Evolutionary conservation across 2,113 vertebrate species (phyloP).

Genomic region (Lophius piscatorius): DNA sequence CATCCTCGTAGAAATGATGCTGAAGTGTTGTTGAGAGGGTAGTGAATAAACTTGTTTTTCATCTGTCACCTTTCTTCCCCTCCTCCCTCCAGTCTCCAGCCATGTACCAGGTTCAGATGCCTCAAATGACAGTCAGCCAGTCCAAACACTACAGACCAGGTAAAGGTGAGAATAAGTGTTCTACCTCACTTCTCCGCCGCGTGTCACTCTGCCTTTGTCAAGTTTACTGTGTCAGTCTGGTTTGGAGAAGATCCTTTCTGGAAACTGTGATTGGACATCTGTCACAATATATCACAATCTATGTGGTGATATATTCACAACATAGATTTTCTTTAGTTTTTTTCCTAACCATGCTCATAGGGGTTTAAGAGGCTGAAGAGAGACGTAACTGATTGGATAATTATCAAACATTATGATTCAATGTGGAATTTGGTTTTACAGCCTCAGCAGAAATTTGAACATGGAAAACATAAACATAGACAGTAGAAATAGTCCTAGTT

Average conservation of each 20-base stretch:
- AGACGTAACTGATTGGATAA: no score
- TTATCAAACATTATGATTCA: no score
- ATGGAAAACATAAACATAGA: background rate
- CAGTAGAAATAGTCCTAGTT: no score
- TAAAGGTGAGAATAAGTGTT: constrained; percentile 94
- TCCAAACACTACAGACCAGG: constrained; percentile 99
- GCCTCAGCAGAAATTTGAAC: background rate
- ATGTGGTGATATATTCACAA: no score
- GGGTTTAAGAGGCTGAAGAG: no score
- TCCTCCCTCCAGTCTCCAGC: constrained; percentile 83
- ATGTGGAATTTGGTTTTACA: no score
- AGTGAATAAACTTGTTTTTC: constrained; percentile 32
- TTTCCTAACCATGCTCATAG: no score
- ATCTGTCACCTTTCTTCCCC: constrained; percentile 18
- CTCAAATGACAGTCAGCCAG: constrained; percentile 97
- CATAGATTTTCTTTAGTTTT: no score
- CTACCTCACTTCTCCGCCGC: background rate
- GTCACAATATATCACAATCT: no score
- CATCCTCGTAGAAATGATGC: constrained; percentile 11
- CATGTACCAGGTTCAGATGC: constrained; percentile 96
- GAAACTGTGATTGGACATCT: no score
- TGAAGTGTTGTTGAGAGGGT: background rate
- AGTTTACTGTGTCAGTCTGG: background rate
- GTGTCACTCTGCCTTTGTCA: background rate
- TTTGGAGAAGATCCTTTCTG: no score